These are phyloP conservation scores for Erythrocebus patas DNA, from an alignment of 2,113 vertebrate genomes.

Conservation along the genomic window DNA sequence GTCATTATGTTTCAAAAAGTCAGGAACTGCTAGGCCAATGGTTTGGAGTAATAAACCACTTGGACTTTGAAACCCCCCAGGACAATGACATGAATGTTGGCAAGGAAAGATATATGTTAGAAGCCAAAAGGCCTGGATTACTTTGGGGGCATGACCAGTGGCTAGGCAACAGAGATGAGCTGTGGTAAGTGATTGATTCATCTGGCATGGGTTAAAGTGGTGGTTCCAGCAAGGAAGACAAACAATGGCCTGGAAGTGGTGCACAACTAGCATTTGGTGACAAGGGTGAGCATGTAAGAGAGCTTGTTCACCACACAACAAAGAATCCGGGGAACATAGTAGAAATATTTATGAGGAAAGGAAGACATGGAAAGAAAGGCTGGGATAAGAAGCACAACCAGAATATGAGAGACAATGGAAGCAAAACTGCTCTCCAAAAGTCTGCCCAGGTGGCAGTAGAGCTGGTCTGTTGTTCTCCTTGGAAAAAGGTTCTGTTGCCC, in stretches of 20 bases:
- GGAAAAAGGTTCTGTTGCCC: slow-evolving; percentile 46
- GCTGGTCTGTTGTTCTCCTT: slow-evolving; percentile 13
- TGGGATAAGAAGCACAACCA: neutral
- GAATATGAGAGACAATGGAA: neutral
- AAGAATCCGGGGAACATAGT: neutral
- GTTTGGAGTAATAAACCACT: neutral
- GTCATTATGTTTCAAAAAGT: slow-evolving; percentile 27
- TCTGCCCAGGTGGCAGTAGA: slow-evolving; percentile 19
- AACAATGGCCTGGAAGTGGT: neutral
- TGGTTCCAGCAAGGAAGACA: neutral
- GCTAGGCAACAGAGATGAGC: neutral
- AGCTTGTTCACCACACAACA: neutral
- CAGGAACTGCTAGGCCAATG: neutral
- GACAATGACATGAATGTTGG: neutral
- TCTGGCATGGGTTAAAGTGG: neutral
- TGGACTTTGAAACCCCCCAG: neutral
- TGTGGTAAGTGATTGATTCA: neutral
- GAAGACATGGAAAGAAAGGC: neutral
- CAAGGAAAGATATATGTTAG: neutral
- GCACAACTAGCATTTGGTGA: neutral
- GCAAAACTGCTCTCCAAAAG: neutral
- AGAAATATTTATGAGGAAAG: neutral
- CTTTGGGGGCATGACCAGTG: neutral
- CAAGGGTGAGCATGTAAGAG: neutral
- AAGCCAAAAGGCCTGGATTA: neutral